Percentiles rank a stretch among this genome's conserved stretches.
Conservation (phyloP, 2,113 vertebrate genomes). For the Tricholaema leucomelas region DNA sequence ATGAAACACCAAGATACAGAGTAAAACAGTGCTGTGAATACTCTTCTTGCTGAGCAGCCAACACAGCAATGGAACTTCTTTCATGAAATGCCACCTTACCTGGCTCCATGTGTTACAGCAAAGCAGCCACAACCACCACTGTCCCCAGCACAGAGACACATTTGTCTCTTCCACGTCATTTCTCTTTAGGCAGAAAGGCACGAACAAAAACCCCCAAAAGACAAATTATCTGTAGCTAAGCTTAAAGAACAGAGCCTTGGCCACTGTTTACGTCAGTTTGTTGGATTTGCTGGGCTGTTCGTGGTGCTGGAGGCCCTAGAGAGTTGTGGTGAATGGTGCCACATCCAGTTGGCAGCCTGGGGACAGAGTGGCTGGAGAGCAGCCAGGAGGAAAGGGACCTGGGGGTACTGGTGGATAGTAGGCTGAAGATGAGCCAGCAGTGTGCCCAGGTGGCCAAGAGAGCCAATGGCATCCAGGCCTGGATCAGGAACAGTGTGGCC, state of each 20-base stretch:
- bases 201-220: neutral
- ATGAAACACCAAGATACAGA: neutral
- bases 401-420: too few relatives aligned
- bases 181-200: neutral
- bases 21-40: neutral
- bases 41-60: neutral
- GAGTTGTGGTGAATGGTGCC: too few relatives aligned
- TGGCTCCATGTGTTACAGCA: neutral
- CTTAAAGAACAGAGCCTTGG: neutral
- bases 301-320: neutral
- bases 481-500: too few relatives aligned
- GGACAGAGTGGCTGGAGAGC: too few relatives aligned
- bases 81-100: neutral
- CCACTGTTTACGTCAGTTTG: neutral
- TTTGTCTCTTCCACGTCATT: neutral
- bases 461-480: too few relatives aligned
- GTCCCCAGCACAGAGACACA: neutral
- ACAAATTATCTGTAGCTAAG: neutral
- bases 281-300: neutral
- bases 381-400: too few relatives aligned
- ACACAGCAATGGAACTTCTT: neutral
- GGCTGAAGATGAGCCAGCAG: too few relatives aligned
- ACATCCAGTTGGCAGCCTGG: too few relatives aligned
- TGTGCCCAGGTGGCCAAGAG: too few relatives aligned
- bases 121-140: neutral